Evolutionary conservation across 2,797 vertebrate genomes (phyloP), one percentile per base, ranked within the genome.

Genomic region (Catostomus latipinnis): DNA sequence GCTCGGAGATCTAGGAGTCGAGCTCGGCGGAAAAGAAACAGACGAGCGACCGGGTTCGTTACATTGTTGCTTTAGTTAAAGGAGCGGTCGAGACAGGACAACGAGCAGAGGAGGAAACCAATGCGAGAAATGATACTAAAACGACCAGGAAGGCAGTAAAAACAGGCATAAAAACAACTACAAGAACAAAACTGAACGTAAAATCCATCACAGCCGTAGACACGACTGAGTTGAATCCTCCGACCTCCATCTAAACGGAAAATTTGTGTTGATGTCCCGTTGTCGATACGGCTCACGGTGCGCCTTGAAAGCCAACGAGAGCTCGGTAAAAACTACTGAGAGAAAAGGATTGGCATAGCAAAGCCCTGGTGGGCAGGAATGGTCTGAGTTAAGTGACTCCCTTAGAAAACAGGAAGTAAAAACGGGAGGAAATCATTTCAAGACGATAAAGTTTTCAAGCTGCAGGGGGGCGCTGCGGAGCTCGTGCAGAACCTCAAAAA

Each of bases 401-500:
- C 83, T 83, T 76, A 84, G 84, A 79, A 93, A 92, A 92, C 93
- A 94, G 93, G 93, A 94, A 94, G 92, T 93, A 84, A 87, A 82
- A 79, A 74, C 73, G 82, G 74, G 85, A 82, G 81, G 82, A 88
- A 88, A 86, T 87, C 81, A 81, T 82, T 82, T 81, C 67, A 84
- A 87, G 63, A 83, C 70, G 83, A 79, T 83, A 91, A 93, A 92
- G 88, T 92, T 93, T 90, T 49, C 12, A 8, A 48, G 76, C 56
- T 75, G 85, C 77, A 60, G 48, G 90, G 78, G 83, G 93, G 92
- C 90, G 92, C 92, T 91, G 89, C 73, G 69, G 91, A 90, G 89
- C 76, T 57, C 57, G 49, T 16, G 12, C 45, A 49, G 45, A 16
- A 46, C 12, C 57, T 14, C 43, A 68, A 63, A 65, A 69, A 57